Conservation (phyloP, 2,888 invertebrate genomes). For the Ferrisia virgata region DNA sequence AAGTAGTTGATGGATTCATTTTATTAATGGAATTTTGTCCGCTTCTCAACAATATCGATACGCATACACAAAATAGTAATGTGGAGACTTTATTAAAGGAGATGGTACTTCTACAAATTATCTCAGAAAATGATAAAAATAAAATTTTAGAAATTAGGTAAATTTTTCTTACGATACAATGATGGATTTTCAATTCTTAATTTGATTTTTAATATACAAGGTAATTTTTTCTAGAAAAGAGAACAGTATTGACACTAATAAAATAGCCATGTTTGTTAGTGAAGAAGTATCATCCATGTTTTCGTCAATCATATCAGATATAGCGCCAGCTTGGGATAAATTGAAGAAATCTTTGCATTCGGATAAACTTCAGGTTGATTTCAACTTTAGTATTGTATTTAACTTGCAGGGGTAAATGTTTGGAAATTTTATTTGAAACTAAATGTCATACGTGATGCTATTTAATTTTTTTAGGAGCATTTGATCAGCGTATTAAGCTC, state of each 20-base stretch:
- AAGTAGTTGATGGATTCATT: constrained; percentile 79
- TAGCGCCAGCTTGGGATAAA: constrained; percentile 77
- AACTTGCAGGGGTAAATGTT: no score
- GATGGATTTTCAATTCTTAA: neutral
- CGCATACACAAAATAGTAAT: constrained; percentile 83
- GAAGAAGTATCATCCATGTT: constrained; percentile 44
- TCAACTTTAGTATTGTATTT: constrained; percentile 40
- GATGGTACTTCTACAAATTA: constrained; percentile 60
- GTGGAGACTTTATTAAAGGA: constrained; percentile 80
- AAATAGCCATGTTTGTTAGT: constrained; percentile 32
- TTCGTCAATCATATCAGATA: constrained; percentile 44
- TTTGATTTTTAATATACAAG: neutral
- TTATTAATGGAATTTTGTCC: constrained; percentile 79
- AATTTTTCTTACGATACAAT: neutral
- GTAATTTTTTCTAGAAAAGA: no score
- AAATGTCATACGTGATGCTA: neutral
- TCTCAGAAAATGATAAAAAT: constrained; percentile 32
- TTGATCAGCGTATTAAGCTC: constrained; percentile 81
- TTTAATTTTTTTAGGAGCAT: constrained; percentile 63
- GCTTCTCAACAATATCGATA: constrained; percentile 82
- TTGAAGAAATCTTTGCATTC: constrained; percentile 87
- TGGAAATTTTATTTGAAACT: constrained; percentile 58
- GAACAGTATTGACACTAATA: constrained; percentile 2
- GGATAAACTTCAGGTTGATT: constrained; percentile 55
- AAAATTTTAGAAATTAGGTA: constrained; percentile 42